Evolutionary conservation across 2,113 vertebrate species (phyloP), one percentile per base, ranked within the genome.

Genomic region (Osmerus mordax): DNA sequence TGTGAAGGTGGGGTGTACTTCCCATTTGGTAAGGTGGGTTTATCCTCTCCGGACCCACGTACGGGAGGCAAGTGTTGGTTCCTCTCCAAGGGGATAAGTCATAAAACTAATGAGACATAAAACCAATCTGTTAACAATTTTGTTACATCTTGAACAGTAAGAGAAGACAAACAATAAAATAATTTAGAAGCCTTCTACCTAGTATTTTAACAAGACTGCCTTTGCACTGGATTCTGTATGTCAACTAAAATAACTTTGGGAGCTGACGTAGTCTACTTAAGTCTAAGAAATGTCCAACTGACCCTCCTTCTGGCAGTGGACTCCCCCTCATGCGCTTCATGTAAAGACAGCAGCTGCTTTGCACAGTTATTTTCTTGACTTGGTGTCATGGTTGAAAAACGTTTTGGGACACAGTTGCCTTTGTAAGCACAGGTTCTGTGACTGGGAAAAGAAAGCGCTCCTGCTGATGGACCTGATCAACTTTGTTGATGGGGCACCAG

Each of bases 201-300:
- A 41, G 12, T 21, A 28, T 51, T 3, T 23, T 65, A 36, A 19
- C 28, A 15, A 64, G 25, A n/a, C 25, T 29, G 21, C 9, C 25
- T 13, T 16, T 62, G 14, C 25, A 62, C 4, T 29, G 25, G 14
- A 15, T 62, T 5, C 60, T 25, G 29, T 13, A 12, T n/a, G 12
- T 21, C 4, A 8, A 28, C 93, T 88, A 96, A 88, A 99, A 98
- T 54, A 99, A 91, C 82, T 99, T 99, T 32, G 97, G 96, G 68
- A 99, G 92, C 86, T 97, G 94, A 71, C 95, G 88, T 55, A 99
- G 94, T 13, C 93, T 92, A 70, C 94, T 95, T 73, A 98, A 91
- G 78, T 99, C 96, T 58, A 99, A 91, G 79, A 99, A 95, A 67
- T 96, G 96, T 23, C 96, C 95, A 68, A 98, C 86, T 0, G 95